Evolutionary conservation across 35 echinoderm and acorn worm species (phyloP).

Genomic region (Anneissia japonica): DNA sequence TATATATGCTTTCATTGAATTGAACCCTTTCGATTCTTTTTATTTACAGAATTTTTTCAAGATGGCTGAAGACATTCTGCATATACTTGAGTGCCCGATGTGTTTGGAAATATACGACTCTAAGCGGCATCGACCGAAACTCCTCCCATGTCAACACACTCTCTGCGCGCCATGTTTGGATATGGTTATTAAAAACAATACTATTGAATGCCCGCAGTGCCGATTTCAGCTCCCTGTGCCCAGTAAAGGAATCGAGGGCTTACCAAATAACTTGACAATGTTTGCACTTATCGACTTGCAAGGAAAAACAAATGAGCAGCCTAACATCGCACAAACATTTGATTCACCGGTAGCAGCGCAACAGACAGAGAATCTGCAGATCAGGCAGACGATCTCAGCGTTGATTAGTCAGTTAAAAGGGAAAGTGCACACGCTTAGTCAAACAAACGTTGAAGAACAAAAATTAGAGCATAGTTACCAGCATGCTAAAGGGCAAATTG

Average conservation of each 20-base stretch:
- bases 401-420: background rate
- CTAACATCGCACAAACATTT: too few species aligned
- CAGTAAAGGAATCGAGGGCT: slow-evolving; percentile 28
- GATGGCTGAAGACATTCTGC: slow-evolving; percentile 88
- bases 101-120: slow-evolving; percentile 78
- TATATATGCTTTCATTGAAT: too few species aligned
- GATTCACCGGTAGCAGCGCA: background rate
- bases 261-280: slow-evolving; percentile 97
- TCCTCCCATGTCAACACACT: slow-evolving; percentile 87
- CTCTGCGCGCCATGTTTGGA: slow-evolving; percentile 67
- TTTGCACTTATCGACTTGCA: slow-evolving; percentile 76
- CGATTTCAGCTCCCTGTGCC: slow-evolving; percentile 44
- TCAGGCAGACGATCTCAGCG: background rate
- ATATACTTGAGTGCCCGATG: slow-evolving; percentile 87
- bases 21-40: background rate
- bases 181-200: slow-evolving; percentile 48
- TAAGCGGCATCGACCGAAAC: slow-evolving; percentile 45
- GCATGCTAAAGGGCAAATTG: background rate
- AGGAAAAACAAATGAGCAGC: slow-evolving; percentile 20
- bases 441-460: background rate
- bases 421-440: background rate
- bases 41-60: slow-evolving; percentile 4
- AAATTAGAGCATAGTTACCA: background rate
- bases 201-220: slow-evolving; percentile 77
- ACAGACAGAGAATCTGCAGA: background rate